A percentile compares a stretch with the other conserved stretches of the same genome.
phyloP scores from a whole-genome alignment of 2,888 invertebrate genomes.

The Tenthredo mesomela region DNA sequence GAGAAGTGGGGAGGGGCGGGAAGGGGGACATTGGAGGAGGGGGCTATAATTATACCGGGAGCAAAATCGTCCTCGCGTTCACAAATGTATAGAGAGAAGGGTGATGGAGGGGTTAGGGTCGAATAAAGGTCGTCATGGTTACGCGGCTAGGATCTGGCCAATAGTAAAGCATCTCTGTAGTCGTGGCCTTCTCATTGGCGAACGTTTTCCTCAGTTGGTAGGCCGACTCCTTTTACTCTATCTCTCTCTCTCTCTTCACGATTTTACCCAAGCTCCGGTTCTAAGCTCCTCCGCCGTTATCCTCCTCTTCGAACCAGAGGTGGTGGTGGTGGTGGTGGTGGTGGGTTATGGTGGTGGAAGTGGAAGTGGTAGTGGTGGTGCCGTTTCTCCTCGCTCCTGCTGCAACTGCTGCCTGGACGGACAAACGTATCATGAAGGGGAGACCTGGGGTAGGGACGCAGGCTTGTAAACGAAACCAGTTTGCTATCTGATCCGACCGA shows the following conservation, averaged over 20 bases:
- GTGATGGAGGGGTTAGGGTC: slow-evolving; percentile 60
- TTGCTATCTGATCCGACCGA: slow-evolving; percentile 78
- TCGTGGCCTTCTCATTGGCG: slow-evolving; percentile 76
- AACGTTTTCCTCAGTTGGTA: slow-evolving; percentile 52
- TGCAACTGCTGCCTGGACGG: neutral
- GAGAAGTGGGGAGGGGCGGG: neutral
- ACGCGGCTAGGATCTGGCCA: slow-evolving; percentile 80
- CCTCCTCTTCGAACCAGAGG: neutral
- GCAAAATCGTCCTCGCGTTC: slow-evolving; percentile 56
- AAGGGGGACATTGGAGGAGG: slow-evolving; percentile 52
- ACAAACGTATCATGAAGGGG: slow-evolving; percentile 77
- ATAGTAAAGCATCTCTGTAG: slow-evolving; percentile 77
- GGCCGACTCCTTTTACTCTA: neutral
- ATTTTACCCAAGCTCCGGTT: slow-evolving; percentile 47
- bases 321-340: neutral
- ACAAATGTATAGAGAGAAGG: neutral
- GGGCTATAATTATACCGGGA: slow-evolving; percentile 71
- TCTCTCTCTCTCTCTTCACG: slow-evolving; percentile 11
- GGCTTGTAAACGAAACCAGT: slow-evolving; percentile 78
- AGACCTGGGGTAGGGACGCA: slow-evolving; percentile 77
- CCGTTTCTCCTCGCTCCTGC: neutral
- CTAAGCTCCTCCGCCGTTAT: slow-evolving; percentile 59
- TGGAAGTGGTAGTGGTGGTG: neutral
- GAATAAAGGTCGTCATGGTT: slow-evolving; percentile 78
- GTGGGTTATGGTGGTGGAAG: neutral